Percentiles rank a stretch among this genome's conserved stretches.
These are phyloP conservation scores for Todiramphus saurophagus DNA, from an alignment of 2,113 vertebrate genomes.

Conservation along the genomic window DNA sequence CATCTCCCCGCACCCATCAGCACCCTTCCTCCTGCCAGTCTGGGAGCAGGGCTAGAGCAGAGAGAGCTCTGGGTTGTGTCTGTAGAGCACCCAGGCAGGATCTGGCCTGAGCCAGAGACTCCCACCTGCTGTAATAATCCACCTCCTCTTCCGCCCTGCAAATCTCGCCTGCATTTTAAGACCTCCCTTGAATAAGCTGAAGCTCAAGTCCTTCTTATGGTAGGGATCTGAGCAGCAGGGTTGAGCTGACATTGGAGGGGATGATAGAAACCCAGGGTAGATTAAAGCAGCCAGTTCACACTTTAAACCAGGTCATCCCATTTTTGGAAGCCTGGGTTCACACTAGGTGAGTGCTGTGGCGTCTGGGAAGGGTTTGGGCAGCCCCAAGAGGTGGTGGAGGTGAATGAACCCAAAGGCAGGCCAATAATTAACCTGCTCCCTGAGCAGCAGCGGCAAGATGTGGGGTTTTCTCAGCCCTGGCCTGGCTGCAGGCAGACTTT, in stretches of 20 bases:
- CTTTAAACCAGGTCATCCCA: not conserved
- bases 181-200: not conserved
- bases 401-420: not conserved
- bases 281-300: not conserved
- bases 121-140: not conserved
- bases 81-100: not conserved
- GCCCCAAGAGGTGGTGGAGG: constrained; percentile 1
- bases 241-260: not conserved
- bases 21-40: not conserved
- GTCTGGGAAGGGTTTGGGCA: not conserved
- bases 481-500: not conserved
- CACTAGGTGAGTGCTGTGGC: fast-evolving
- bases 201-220: not conserved
- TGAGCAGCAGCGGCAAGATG: not conserved
- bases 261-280: not conserved
- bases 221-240: not conserved
- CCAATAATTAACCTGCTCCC: constrained; percentile 36
- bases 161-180: not conserved
- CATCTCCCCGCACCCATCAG: not conserved
- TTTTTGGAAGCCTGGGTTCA: not conserved
- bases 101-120: not conserved
- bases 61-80: not conserved
- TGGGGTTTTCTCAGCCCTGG: not conserved
- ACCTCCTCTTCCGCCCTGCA: not conserved
- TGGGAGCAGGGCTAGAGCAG: not conserved